Evolutionary conservation across 2,797 vertebrate genomes (phyloP).

Genomic region (Gila robusta): DNA sequence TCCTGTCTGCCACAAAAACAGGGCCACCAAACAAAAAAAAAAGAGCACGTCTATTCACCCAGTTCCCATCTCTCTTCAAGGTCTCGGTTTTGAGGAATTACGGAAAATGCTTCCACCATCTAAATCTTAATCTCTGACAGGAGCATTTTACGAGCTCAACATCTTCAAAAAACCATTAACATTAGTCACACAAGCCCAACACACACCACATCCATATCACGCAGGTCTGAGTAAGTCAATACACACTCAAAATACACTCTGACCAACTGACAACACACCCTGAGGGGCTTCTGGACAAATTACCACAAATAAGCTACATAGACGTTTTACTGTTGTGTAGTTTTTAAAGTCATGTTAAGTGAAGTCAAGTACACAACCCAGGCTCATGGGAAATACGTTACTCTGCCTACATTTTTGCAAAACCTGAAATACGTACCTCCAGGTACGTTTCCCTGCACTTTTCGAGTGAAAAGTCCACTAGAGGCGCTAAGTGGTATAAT

Average conservation of each 20-base stretch:
- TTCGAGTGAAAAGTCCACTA: too few relatives aligned
- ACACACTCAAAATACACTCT: constrained; percentile 18
- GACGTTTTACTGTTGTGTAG: not conserved
- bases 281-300: not conserved
- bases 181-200: constrained; percentile 4
- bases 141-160: constrained; percentile 33
- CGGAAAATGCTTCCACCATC: constrained; percentile 63
- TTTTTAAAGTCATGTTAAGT: constrained; percentile 2
- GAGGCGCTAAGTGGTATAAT: too few relatives aligned
- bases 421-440: too few relatives aligned
- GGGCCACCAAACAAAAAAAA: not conserved
- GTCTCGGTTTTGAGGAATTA: constrained; percentile 69
- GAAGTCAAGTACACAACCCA: constrained; percentile 1
- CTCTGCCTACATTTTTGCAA: too few relatives aligned
- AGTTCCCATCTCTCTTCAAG: constrained; percentile 62
- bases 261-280: constrained; percentile 14
- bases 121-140: constrained; percentile 70
- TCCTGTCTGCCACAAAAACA: not conserved
- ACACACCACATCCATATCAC: constrained; percentile 15
- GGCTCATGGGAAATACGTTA: too few relatives aligned
- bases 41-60: not conserved
- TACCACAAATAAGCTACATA: not conserved
- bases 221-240: constrained; percentile 5
- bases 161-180: constrained; percentile 29
- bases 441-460: too few relatives aligned